These are phyloP conservation scores for Cricetomys ansorgei DNA, from an alignment of 2,113 vertebrate genomes.

Conservation along the genomic window DNA sequence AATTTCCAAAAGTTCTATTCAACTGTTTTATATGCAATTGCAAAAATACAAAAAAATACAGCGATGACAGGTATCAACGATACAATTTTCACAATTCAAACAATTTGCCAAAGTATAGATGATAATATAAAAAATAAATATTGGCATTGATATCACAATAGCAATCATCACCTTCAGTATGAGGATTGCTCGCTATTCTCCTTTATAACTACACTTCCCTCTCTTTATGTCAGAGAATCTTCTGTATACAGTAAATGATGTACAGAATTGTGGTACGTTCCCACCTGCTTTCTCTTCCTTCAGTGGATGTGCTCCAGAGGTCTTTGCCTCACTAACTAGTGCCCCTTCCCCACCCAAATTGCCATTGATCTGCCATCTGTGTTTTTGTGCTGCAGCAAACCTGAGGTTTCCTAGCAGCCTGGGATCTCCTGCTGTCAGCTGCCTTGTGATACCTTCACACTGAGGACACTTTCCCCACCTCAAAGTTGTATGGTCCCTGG, in stretches of 20 bases:
- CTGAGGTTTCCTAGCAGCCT: too few species aligned
- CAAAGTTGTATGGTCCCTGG: too few species aligned
- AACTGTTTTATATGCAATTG: not conserved
- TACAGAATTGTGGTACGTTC: not conserved
- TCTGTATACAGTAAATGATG: not conserved
- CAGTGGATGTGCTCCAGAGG: too few species aligned
- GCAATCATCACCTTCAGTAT: accelerated
- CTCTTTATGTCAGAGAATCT: not conserved
- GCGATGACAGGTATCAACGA: not conserved
- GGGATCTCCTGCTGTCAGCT: too few species aligned
- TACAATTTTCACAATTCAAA: not conserved
- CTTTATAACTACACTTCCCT: not conserved
- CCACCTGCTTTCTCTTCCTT: too few species aligned
- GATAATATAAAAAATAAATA: not conserved
- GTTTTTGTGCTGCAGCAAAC: too few species aligned
- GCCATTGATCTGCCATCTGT: too few species aligned
- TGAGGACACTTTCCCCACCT: too few species aligned
- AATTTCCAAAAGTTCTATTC: not conserved
- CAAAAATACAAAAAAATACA: not conserved
- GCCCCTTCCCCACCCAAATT: too few species aligned
- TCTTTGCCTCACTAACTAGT: too few species aligned
- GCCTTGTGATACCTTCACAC: too few species aligned
- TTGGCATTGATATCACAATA: not conserved
- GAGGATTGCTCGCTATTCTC: accelerated
- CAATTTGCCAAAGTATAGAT: not conserved